Base-by-base conservation (phyloP, 2,113 vertebrate species). In the Rhinogobius similis region DNA sequence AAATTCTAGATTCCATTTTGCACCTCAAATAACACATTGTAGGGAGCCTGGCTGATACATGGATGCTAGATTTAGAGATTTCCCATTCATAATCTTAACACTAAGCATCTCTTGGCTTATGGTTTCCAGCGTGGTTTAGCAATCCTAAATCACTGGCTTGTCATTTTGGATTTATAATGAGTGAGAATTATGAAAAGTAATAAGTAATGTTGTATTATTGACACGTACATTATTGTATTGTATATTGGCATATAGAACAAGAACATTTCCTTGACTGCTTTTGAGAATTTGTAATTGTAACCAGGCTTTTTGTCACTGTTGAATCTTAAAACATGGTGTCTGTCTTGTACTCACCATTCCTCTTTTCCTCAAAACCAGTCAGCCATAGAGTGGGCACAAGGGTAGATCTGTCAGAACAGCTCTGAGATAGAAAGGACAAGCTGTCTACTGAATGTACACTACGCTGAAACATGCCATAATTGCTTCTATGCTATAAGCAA, bases 11-110 rank as follows among this genome's bases (percentile, higher is more conserved):
- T 85, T 68, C 68, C 21, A 55, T 70, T 86, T 84, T 75, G 69
- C 82, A 82, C 85, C 83, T 82, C 76, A 87, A 90, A 88, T 86
- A 89, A 90, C 87, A 83, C 84, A 81, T 84, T 72, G 50, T 20
- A 52, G 55, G 64, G 48, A 83, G 74, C 58, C 74, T 69, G 73
- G 72, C 73, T 82, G 77, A 82, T 77, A 80, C 75, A 84, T 62
- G 66, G 63, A 62, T 53, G 23, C 72, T 41, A 62, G 81, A 48
- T 79, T 84, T 59, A 84, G 70, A 77, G 62, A 82, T 64, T 21
- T 63, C 38, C 82, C 83, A 86, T 86, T 87, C 77, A 84, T 77
- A 78, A 79, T 58, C 13, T 27, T 29, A 58, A 58, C 55, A 58
- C 55, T 9, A 73, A 73, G 29, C 63, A 32, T 27, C 58, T 72